These are phyloP conservation scores for Idaea dimidiata DNA, from an alignment of 2,888 invertebrate genomes.

Conservation along the genomic window DNA sequence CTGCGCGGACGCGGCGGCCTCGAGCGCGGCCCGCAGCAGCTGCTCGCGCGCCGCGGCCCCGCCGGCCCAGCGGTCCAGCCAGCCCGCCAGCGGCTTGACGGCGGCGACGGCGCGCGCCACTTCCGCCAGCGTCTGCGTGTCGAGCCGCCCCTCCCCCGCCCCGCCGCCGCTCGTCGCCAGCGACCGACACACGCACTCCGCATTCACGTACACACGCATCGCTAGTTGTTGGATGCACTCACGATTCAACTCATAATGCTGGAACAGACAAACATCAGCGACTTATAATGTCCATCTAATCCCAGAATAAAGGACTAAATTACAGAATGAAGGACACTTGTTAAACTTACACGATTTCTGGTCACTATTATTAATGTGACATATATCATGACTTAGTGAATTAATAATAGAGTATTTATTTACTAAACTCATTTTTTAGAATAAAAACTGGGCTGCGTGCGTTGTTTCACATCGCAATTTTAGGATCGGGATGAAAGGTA, in stretches of 20 bases:
- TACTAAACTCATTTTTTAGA: no score
- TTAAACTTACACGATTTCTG: no score
- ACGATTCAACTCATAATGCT: constrained; percentile 95
- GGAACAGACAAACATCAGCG: no score
- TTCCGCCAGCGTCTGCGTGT: constrained; percentile 90
- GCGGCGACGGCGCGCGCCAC: constrained; percentile 91
- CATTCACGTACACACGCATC: constrained; percentile 89
- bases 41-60: constrained; percentile 72
- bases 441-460: no score
- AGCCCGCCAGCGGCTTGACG: constrained; percentile 93
- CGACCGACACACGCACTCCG: constrained; percentile 86
- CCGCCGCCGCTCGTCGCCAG: constrained; percentile 87
- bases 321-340: no score
- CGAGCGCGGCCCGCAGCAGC: constrained; percentile 88
- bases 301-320: no score
- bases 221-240: constrained; percentile 96
- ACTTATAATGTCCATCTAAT: no score
- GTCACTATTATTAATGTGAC: no score
- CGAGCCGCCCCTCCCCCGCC: constrained; percentile 85
- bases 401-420: no score
- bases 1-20: constrained; percentile 95
- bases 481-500: no score
- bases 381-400: no score
- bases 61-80: constrained; percentile 84
- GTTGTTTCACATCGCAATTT: no score